Evolutionary conservation across 2,888 invertebrate genomes (phyloP), one percentile per base, ranked within the genome.

Genomic region (Serripes groenlandicus): DNA sequence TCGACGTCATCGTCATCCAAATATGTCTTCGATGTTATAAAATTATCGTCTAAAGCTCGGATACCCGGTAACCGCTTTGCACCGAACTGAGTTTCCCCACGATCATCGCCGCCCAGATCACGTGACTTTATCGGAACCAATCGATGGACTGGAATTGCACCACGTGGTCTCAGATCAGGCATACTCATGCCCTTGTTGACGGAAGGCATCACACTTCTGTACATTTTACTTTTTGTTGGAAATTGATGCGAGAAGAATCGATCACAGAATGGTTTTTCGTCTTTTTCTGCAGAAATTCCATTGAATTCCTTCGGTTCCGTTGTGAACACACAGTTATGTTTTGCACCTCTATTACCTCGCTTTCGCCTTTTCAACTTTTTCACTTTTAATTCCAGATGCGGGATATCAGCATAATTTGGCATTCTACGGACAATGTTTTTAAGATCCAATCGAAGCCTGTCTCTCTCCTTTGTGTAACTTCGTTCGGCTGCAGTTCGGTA

Each of bases 241-340:
- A 91, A 78, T 78, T 91, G 91, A 54, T 92, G 92, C 26, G 89
- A 81, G 56, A 89, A 89, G 81, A 85, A 91, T n/a, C 92, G 78
- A 35, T 88, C 89, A 88, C 92, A 92, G 73, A 90, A 90, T 23
- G 90, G 90, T 69, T 87, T 82, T 30, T 89, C 90, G 28, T 88
- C 85, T 62, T 88, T 91, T 68, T 90, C 91, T 7, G 86, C 75
- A 3, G 87, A 35, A 11, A 88, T 66, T 18, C 90, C 88, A 54
- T 83, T 86, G 30, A 88, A 76, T 49, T 86, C 86, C 30, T 71
- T 75, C 0, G 89, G 89, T 21, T 84, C 81, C 26, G 89, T 89
- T 34, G 88, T 87, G 69, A 83, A 88, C 54, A 83, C 81, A 77
- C 84, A 86, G 49, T 86, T 79, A 75, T 82, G 86, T 28, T 75